Percentiles rank a stretch among this genome's conserved stretches.
Evolutionary conservation across 1,140 invertebrate genomes (phyloP).

Genomic region (Brachionus rubens): DNA sequence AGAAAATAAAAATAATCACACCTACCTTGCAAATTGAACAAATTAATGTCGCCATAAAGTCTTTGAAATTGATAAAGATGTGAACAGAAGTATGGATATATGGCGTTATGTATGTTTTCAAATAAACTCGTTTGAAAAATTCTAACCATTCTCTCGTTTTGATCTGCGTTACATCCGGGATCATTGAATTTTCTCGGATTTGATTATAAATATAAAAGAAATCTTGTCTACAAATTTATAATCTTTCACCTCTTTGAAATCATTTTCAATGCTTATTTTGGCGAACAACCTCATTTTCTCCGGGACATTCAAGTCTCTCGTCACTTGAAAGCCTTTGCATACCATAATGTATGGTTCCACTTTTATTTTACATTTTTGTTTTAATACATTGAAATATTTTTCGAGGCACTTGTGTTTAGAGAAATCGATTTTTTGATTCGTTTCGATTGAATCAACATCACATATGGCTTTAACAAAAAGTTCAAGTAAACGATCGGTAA

Average conservation of each 20-base stretch:
- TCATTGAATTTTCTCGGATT: neutral
- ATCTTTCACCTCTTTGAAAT: neutral
- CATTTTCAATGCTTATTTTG: neutral
- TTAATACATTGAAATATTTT: neutral
- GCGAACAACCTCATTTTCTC: neutral
- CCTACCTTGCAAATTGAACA: neutral
- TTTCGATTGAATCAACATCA: neutral
- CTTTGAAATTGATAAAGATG: slow-evolving; percentile 2
- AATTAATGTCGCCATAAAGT: neutral
- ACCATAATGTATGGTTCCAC: neutral
- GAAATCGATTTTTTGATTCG: neutral
- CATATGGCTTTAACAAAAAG: slow-evolving; percentile 1
- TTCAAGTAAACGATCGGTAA: neutral
- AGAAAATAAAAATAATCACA: neutral
- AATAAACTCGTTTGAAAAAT: neutral
- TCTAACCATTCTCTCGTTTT: neutral
- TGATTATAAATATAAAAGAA: neutral
- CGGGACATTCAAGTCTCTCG: neutral
- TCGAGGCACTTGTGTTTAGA: neutral
- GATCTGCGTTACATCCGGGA: neutral
- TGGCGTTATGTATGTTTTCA: neutral
- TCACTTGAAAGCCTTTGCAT: neutral
- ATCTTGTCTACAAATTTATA: neutral
- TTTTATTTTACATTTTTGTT: slow-evolving; percentile 26
- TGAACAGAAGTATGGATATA: neutral